Evolutionary conservation across 92 coral and sea anemone species (phyloP).

Genomic region (Scolanthus callimorphus): DNA sequence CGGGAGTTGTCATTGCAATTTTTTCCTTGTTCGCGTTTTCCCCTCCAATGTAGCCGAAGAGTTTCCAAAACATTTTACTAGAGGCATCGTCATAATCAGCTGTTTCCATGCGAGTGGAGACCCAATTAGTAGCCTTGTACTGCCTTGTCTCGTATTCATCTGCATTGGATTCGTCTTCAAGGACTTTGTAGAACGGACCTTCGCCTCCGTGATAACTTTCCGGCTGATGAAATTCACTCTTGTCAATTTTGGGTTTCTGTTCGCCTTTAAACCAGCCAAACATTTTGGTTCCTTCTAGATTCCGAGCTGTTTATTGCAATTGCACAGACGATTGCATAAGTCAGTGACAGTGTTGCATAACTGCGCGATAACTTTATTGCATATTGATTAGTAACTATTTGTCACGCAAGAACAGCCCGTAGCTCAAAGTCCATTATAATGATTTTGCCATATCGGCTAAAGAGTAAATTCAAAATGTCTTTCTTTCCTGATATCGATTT

Average conservation of each 20-base stretch:
- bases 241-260: conserved; percentile 55
- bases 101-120: conserved; percentile 34
- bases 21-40: conserved; percentile 52
- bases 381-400: no score
- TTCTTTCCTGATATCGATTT: no score
- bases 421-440: no score
- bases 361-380: no score
- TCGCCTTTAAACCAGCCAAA: conserved; percentile 53
- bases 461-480: no score
- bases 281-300: no score
- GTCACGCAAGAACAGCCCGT: no score
- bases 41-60: conserved; percentile 59
- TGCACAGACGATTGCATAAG: no score
- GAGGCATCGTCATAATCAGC: conserved; percentile 32
- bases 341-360: no score
- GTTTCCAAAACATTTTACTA: conserved; percentile 49
- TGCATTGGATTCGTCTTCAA: conserved; percentile 23
- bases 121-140: conserved; percentile 43
- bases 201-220: conserved; percentile 52
- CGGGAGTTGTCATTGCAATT: conserved; percentile 55
- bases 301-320: no score
- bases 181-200: conserved; percentile 56
- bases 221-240: conserved; percentile 51
- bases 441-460: no score
- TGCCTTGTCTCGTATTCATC: conserved; percentile 55